phyloP scores from a whole-genome alignment of 2,888 invertebrate species.

The Coremacera marginata region DNA sequence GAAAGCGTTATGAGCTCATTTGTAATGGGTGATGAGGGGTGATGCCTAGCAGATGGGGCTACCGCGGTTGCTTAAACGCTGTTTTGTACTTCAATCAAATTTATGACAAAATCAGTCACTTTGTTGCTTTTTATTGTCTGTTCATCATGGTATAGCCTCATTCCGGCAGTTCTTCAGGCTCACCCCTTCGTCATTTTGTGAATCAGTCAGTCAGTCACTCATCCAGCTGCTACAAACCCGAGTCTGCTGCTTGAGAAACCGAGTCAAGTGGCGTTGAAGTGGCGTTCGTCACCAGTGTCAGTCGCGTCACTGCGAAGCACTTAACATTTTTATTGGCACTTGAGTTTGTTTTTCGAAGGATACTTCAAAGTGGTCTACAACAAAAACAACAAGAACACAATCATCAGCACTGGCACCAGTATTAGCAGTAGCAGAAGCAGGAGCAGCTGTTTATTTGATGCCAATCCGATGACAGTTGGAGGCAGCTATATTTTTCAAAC shows the following conservation, averaged over 20 bases:
- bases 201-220: background rate
- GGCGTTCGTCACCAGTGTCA: background rate
- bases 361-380: conserved; percentile 39
- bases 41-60: background rate
- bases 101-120: background rate
- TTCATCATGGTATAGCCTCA: background rate
- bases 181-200: background rate
- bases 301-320: conserved; percentile 46
- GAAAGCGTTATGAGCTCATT: conserved; percentile 24
- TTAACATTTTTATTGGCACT: conserved; percentile 68
- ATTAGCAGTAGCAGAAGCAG: conserved; percentile 31
- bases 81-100: background rate
- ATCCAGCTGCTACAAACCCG: background rate
- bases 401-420: conserved; percentile 31
- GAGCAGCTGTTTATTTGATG: conserved; percentile 41
- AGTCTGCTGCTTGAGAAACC: background rate
- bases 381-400: conserved; percentile 18
- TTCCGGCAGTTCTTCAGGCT: background rate
- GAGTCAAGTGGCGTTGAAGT: background rate
- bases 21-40: background rate
- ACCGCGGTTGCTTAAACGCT: background rate
- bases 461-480: conserved; percentile 28
- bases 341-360: conserved; percentile 45
- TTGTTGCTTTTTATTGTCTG: background rate
- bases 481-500: conserved; percentile 1